These are phyloP conservation scores for Brachionus rubens DNA, from an alignment of 1,140 invertebrate genomes.

Conservation along the genomic window DNA sequence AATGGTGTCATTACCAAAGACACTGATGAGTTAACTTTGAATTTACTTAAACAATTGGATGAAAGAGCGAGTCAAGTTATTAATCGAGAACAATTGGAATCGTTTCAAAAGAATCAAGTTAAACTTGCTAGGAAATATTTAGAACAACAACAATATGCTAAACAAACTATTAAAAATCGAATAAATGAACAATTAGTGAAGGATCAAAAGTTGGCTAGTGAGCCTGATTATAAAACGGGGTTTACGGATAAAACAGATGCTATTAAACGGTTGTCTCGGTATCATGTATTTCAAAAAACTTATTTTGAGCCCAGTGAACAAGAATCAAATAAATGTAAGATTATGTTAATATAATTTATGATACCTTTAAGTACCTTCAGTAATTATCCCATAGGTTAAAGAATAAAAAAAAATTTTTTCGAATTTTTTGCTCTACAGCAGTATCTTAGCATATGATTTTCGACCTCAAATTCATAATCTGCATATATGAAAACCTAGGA, in stretches of 20 bases:
- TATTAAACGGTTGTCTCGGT: slow-evolving; percentile 32
- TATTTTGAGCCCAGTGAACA: slow-evolving; percentile 8
- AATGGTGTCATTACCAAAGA: slow-evolving; percentile 35
- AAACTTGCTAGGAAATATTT: slow-evolving; percentile 29
- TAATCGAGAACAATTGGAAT: slow-evolving; percentile 16
- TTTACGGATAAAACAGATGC: slow-evolving; percentile 24
- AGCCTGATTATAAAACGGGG: not conserved
- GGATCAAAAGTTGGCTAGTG: slow-evolving; percentile 21
- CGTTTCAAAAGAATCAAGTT: slow-evolving; percentile 39
- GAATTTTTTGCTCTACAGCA: too few relatives aligned
- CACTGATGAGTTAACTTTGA: not conserved
- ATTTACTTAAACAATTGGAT: slow-evolving; percentile 11
- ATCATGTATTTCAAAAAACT: slow-evolving; percentile 43
- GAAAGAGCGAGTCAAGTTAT: slow-evolving; percentile 1
- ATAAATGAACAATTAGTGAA: slow-evolving; percentile 28
- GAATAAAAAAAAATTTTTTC: too few relatives aligned
- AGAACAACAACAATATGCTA: slow-evolving; percentile 35
- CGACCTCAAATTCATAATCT: too few relatives aligned
- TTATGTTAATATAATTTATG: too few relatives aligned
- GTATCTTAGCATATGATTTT: too few relatives aligned
- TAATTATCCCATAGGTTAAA: too few relatives aligned
- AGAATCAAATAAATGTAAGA: slow-evolving; percentile 34
- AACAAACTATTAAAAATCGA: slow-evolving; percentile 33
- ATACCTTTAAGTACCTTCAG: too few relatives aligned
- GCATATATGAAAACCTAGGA: too few relatives aligned